Base-by-base conservation (phyloP, 1,140 invertebrate genomes). In the Epicauta chinensis region DNA sequence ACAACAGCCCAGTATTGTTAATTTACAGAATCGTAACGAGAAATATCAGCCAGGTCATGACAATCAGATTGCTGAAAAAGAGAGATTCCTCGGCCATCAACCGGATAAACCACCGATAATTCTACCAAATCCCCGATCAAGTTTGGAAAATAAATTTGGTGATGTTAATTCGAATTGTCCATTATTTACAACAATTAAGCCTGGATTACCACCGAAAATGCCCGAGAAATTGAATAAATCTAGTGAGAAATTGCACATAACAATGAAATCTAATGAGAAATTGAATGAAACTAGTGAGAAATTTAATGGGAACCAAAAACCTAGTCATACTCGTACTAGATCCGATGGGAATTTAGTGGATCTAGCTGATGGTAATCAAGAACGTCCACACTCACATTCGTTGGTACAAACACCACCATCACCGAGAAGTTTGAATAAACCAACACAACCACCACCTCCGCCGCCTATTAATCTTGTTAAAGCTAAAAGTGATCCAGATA, bases 341-440 rank as follows among this genome's bases (percentile, higher is more conserved):
- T 71, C 69, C 9, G 69, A 71, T 37, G 67, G 69, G 1, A 63
- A 67, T 35, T 58, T 70, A 14, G 58, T 64, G 17, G 65, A 70
- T 32, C 17, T 63, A 29, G 42, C 50, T 13, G 40, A 41, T 3
- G 40, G 31, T 6, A 39, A 15, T 35, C 14, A 37, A 16, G 32
- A 17, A 17, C 39, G 4, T 36, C 29, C 23, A 23, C 16, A 34
- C 10, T 3, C 32, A 12, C 32, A 23, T 34, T 47, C 53, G 17
- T 39, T 50, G 14, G 14, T 56, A 40, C 54, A 58, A 29, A 60
- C 64, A 17, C 66, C 66, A 7, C 56, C 64, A 3, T 65, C 66
- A 17, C 60, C 67, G 9, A 43, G 65, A 32, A 62, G 57, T 51
- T 51, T 68, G 48, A 67, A 54, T 45, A 69, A 69, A 56, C 66